Evolutionary conservation across 1,140 invertebrate genomes (phyloP).

Genomic region (Dreissena polymorpha): DNA sequence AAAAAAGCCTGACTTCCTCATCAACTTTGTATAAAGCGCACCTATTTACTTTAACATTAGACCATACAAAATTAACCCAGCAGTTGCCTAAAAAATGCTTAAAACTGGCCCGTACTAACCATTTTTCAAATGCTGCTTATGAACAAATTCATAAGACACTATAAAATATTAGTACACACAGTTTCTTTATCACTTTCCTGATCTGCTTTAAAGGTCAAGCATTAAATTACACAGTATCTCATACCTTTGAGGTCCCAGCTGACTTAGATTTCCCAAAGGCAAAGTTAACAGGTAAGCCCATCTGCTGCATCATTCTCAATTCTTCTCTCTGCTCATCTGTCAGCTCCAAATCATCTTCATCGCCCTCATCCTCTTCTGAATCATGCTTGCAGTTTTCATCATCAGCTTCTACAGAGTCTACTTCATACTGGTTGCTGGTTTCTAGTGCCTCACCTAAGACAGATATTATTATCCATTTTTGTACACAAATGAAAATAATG

Average conservation of each 20-base stretch:
- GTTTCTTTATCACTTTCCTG: background rate
- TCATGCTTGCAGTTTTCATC: background rate
- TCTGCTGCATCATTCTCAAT: constrained; percentile 62
- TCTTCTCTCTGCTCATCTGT: constrained; percentile 57
- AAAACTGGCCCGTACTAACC: too few species aligned
- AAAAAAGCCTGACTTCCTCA: too few species aligned
- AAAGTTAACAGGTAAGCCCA: constrained; percentile 62
- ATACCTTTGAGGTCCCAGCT: background rate
- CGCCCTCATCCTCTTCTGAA: constrained; percentile 6
- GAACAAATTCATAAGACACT: too few species aligned
- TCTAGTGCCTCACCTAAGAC: background rate
- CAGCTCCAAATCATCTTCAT: constrained; percentile 12
- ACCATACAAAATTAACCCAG: too few species aligned
- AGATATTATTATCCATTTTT: background rate
- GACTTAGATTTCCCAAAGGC: background rate
- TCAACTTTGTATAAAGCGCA: too few species aligned
- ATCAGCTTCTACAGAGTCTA: constrained; percentile 9
- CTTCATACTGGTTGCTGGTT: constrained; percentile 41
- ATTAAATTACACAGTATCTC: too few species aligned
- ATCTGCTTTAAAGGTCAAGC: constrained; percentile 6
- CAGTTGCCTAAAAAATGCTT: too few species aligned
- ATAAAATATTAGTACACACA: background rate
- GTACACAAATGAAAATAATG: constrained; percentile 2
- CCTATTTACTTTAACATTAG: too few species aligned
- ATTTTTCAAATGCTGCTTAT: too few species aligned